Percentiles rank a stretch among this genome's conserved stretches.
These are phyloP conservation scores for Caenorhabditis uteleia DNA, from an alignment of 2,888 invertebrate species.

Conservation along the genomic window DNA sequence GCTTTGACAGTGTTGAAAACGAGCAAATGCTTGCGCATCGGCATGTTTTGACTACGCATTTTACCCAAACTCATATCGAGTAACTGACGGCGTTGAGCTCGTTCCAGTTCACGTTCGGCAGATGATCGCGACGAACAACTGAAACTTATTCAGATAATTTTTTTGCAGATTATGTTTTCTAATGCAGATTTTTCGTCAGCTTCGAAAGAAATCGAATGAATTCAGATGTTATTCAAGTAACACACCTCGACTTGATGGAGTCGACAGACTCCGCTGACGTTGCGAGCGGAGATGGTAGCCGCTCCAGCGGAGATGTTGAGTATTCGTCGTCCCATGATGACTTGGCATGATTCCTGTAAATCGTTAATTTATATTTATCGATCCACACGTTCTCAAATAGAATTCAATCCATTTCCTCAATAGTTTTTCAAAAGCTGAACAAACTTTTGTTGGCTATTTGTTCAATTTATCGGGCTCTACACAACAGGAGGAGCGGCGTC, in stretches of 20 bases:
- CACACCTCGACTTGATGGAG: conserved; percentile 45
- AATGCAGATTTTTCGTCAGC: too few relatives aligned
- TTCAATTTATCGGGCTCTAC: too few relatives aligned
- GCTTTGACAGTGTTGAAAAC: conserved; percentile 54
- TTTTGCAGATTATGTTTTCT: too few relatives aligned
- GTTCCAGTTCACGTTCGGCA: conserved; percentile 53
- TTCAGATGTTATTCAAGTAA: background rate
- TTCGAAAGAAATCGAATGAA: background rate
- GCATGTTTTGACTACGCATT: conserved; percentile 47
- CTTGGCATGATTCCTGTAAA: background rate
- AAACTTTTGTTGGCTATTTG: too few relatives aligned
- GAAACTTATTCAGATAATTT: conserved; percentile 3
- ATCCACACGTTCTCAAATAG: too few relatives aligned
- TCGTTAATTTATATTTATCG: background rate
- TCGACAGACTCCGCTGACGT: conserved; percentile 45
- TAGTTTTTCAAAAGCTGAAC: too few relatives aligned
- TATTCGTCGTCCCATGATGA: conserved; percentile 16
- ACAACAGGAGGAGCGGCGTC: too few relatives aligned
- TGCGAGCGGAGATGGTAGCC: conserved; percentile 44
- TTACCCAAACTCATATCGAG: conserved; percentile 49
- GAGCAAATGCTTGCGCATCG: conserved; percentile 54
- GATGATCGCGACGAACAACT: conserved; percentile 55
- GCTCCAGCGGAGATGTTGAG: conserved; percentile 39
- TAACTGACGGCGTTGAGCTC: conserved; percentile 46
- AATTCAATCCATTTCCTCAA: too few relatives aligned